Percentiles rank a stretch among this genome's conserved stretches.
phyloP scores from a whole-genome alignment of 2,797 vertebrate genomes.

The Chlorospingus flavigularis region DNA sequence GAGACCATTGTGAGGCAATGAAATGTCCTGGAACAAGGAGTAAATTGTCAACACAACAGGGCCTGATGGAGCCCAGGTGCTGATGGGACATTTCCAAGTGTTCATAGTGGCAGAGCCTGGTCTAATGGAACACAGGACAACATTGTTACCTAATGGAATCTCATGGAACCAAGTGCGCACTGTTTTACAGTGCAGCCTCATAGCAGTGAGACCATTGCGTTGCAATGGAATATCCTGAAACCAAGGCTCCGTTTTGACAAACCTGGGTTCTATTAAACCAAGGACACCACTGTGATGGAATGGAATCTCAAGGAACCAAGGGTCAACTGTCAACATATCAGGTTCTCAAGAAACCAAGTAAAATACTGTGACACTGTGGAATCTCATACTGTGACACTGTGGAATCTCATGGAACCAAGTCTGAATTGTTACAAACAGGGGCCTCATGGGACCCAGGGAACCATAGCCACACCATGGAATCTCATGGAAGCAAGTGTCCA shows the following conservation, averaged over 20 bases:
- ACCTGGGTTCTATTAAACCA: neutral
- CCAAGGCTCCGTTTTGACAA: neutral
- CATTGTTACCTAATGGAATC: neutral
- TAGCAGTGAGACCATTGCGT: neutral
- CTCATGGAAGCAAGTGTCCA: no score
- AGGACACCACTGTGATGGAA: neutral
- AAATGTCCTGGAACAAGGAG: neutral
- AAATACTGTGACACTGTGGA: no score
- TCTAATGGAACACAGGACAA: neutral
- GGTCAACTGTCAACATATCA: neutral
- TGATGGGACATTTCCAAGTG: neutral
- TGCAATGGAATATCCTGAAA: neutral
- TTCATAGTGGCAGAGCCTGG: neutral
- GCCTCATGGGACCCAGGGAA: no score
- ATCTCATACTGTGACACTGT: no score
- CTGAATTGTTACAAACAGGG: no score
- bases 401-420: no score
- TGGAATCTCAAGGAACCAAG: neutral
- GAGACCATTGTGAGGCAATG: neutral
- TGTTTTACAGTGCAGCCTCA: neutral
- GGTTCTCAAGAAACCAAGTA: neutral
- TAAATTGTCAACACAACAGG: neutral
- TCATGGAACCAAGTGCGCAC: neutral
- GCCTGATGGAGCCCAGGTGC: neutral
- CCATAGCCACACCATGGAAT: no score